Percentiles rank a stretch among this genome's conserved stretches.
phyloP scores from a whole-genome alignment of 2,797 vertebrate species.

The Acridotheres tristis region DNA sequence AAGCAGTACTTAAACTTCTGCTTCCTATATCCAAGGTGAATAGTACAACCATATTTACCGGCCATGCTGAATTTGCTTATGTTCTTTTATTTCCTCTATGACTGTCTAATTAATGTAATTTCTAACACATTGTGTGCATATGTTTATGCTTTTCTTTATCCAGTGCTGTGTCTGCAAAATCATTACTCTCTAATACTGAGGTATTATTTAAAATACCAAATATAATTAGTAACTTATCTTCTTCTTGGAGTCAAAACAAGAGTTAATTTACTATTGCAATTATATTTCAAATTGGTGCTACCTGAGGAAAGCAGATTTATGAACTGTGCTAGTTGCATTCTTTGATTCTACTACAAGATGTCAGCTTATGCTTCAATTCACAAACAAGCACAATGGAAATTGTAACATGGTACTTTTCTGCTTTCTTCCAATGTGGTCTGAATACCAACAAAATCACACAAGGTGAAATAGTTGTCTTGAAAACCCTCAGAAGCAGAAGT shows the following conservation, averaged over 20 bases:
- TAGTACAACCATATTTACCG: not conserved
- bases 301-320: constrained; percentile 23
- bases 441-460: constrained; percentile 72
- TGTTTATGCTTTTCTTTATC: not conserved
- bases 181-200: not conserved
- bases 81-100: not conserved
- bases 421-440: constrained; percentile 62
- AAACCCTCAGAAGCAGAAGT: constrained; percentile 43
- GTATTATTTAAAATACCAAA: not conserved
- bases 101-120: not conserved
- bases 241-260: not conserved
- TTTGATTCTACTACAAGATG: constrained; percentile 51
- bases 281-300: not conserved
- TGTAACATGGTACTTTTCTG: constrained; percentile 67
- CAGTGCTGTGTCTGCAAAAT: not conserved
- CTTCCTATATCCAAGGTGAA: not conserved
- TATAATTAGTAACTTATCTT: not conserved
- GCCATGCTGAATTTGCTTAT: not conserved
- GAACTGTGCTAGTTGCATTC: constrained; percentile 43
- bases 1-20: not conserved
- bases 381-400: constrained; percentile 72
- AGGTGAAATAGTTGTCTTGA: constrained; percentile 63
- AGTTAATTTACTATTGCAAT: not conserved
- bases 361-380: constrained; percentile 73
- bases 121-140: not conserved